A percentile compares a stretch with the other conserved stretches of the same genome.
Conservation (phyloP, 2,113 vertebrate genomes). For the Macaca nemestrina region DNA sequence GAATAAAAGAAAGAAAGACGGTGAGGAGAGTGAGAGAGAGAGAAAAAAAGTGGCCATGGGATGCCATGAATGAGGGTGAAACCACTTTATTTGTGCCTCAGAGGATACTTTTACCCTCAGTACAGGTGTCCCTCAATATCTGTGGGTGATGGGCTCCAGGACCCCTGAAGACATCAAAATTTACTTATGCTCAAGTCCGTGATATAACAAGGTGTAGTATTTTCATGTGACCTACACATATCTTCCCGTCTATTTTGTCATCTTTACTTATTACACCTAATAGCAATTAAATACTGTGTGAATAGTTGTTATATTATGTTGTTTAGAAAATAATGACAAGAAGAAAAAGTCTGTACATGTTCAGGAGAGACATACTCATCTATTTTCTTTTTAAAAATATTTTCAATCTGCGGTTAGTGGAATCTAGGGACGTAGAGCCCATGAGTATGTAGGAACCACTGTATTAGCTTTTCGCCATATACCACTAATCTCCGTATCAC, state of each 20-base stretch:
- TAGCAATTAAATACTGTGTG: not conserved
- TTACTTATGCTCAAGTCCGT: not conserved
- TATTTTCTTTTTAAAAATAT: not conserved
- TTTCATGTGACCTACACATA: not conserved
- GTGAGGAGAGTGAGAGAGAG: not conserved
- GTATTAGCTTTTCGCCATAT: not conserved
- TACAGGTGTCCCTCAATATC: not conserved
- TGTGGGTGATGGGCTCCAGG: not conserved
- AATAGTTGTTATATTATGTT: not conserved
- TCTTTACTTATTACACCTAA: not conserved
- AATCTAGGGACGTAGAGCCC: not conserved
- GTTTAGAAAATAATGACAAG: not conserved
- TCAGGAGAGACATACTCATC: not conserved
- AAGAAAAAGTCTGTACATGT: not conserved
- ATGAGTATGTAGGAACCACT: not conserved
- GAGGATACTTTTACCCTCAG: not conserved
- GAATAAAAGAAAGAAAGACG: not conserved
- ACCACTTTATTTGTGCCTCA: not conserved
- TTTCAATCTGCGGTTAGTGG: not conserved
- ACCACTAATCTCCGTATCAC: not conserved
- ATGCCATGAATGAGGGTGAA: not conserved
- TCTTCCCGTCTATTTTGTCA: not conserved
- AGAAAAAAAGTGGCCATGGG: not conserved
- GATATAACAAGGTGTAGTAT: not conserved
- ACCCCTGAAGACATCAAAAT: not conserved